These are phyloP conservation scores for Oncorhynchus masou DNA, from an alignment of 2,113 vertebrate genomes.

Conservation along the genomic window DNA sequence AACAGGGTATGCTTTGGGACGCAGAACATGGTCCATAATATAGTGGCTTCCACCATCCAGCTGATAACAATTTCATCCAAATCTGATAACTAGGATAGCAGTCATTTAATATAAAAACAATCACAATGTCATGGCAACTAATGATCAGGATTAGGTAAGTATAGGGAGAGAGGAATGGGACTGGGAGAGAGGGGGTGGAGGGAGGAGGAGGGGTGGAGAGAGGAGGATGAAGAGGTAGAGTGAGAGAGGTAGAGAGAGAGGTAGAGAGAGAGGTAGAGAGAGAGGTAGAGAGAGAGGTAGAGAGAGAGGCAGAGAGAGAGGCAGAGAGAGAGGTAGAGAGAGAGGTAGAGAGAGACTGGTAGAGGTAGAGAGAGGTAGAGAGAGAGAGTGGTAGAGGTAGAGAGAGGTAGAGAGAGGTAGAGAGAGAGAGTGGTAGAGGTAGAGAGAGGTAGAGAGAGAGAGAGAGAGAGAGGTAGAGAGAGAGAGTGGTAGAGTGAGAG, in stretches of 20 bases:
- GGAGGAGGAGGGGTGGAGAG: background rate
- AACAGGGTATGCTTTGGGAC: too few relatives aligned
- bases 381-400: background rate
- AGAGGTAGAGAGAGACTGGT: background rate
- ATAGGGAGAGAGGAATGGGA: background rate
- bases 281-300: too few relatives aligned
- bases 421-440: background rate
- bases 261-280: too few relatives aligned
- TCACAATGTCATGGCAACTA: too few relatives aligned
- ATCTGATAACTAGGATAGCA: too few relatives aligned
- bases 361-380: too few relatives aligned
- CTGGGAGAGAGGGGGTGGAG: too few relatives aligned
- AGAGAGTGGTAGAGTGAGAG: background rate
- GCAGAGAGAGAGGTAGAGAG: background rate
- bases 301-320: background rate
- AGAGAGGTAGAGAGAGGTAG: too few relatives aligned
- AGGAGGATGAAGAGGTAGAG: background rate
- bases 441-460: too few relatives aligned
- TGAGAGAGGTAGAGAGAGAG: background rate
- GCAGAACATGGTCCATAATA: too few relatives aligned
- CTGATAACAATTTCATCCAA: too few relatives aligned
- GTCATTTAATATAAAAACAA: background rate
- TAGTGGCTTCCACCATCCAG: too few relatives aligned
- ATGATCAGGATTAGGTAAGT: background rate
- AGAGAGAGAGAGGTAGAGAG: background rate